phyloP scores from a whole-genome alignment of 2,113 vertebrate genomes.

The Carettochelys insculpta region DNA sequence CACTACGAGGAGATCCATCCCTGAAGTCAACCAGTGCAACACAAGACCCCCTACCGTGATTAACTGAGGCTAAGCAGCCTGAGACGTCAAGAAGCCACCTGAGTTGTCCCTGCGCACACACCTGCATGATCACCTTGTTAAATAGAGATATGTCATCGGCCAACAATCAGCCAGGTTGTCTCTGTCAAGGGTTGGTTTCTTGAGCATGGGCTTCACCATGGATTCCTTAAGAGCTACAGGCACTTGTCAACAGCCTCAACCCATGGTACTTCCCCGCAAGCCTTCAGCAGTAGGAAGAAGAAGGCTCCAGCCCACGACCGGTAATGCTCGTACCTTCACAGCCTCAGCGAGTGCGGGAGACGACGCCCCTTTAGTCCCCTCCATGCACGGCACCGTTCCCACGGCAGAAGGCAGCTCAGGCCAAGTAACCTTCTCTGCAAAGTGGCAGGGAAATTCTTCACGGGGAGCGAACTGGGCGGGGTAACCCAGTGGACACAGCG shows the following conservation, averaged over 20 bases:
- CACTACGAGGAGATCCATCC: not conserved
- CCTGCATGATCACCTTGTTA: not conserved
- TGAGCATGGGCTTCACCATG: not conserved
- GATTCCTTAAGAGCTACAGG: not conserved
- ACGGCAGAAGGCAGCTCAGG: constrained; percentile 30
- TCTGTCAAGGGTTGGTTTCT: not conserved
- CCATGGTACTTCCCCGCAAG: no score
- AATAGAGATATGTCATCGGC: not conserved
- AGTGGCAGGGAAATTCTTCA: not conserved
- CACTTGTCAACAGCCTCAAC: not conserved
- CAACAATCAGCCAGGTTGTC: not conserved
- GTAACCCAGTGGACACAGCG: not conserved
- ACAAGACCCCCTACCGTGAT: not conserved
- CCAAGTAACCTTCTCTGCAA: not conserved
- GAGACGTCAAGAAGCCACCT: not conserved
- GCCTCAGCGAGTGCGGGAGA: not conserved
- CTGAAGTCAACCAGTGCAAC: not conserved
- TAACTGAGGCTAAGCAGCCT: not conserved
- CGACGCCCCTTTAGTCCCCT: not conserved
- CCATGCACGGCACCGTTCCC: not conserved
- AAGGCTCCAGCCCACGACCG: no score
- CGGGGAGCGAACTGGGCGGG: not conserved
- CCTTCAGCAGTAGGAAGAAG: not conserved
- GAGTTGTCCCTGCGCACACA: not conserved
- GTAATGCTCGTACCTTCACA: not conserved